Evolutionary conservation across 1,140 invertebrate genomes (phyloP).

Genomic region (Tetramorium alpestre): DNA sequence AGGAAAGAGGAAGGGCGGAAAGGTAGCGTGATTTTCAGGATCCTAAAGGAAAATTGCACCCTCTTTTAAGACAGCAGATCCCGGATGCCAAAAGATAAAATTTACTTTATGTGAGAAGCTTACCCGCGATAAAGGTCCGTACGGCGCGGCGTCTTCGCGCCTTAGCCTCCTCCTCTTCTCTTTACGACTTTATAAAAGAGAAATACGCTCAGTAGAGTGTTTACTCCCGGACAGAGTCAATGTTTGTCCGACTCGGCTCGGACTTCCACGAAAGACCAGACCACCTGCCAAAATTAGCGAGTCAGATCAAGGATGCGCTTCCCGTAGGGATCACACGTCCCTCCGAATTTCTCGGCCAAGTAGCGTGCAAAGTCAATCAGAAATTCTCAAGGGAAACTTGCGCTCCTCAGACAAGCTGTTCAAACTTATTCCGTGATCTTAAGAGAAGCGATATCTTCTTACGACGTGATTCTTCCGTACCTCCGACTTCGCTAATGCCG

Average conservation of each 20-base stretch:
- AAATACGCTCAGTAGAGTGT: slow-evolving; percentile 34
- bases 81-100: slow-evolving; percentile 39
- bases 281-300: slow-evolving; percentile 70
- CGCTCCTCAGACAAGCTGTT: slow-evolving; percentile 21
- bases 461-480: slow-evolving; percentile 17
- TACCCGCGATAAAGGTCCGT: slow-evolving; percentile 14
- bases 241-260: slow-evolving; percentile 58
- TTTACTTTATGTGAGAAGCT: slow-evolving; percentile 22
- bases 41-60: slow-evolving; percentile 17
- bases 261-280: slow-evolving; percentile 38
- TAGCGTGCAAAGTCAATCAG: slow-evolving; percentile 37
- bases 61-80: not conserved
- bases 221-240: slow-evolving; percentile 64
- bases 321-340: slow-evolving; percentile 30
- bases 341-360: not conserved
- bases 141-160: not conserved
- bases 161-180: slow-evolving; percentile 14
- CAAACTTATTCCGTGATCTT: slow-evolving; percentile 35
- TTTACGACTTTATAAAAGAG: slow-evolving; percentile 59
- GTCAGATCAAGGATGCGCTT: slow-evolving; percentile 58
- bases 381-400: slow-evolving; percentile 12
- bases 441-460: slow-evolving; percentile 28
- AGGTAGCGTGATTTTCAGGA: slow-evolving; percentile 8
- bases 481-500: slow-evolving; percentile 19
- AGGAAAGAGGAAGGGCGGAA: not conserved